These are phyloP conservation scores for Pristionchus arcanus DNA, from an alignment of 2,888 invertebrate species.

Conservation along the genomic window DNA sequence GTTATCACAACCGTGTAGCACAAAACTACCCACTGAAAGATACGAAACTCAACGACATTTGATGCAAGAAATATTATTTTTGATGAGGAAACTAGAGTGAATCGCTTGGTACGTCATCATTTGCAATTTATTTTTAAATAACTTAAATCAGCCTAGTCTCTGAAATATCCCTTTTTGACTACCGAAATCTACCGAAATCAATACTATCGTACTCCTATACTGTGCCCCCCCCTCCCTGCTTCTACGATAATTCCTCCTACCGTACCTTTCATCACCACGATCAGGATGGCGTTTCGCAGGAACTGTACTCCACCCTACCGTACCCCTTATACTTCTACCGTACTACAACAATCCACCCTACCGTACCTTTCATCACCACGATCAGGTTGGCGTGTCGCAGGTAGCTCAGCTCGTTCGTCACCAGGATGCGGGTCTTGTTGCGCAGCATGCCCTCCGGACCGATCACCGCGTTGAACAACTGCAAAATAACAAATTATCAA, in stretches of 20 bases:
- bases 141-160: no score
- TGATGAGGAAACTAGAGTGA: not conserved
- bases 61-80: no score
- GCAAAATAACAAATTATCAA: not conserved
- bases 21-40: no score
- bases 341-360: no score
- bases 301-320: not conserved
- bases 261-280: not conserved
- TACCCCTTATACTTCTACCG: no score
- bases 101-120: no score
- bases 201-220: no score
- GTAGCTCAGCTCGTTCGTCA: constrained; percentile 96
- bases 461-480: constrained; percentile 75
- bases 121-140: no score
- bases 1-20: no score
- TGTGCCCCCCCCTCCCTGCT: not conserved
- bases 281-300: not conserved
- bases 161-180: no score
- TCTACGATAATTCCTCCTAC: not conserved
- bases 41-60: no score
- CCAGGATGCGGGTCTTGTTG: constrained; percentile 89
- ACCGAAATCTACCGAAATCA: no score
- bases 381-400: constrained; percentile 93
- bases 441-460: constrained; percentile 78
- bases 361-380: constrained; percentile 87